These are phyloP conservation scores for Pentalonia nigronervosa DNA, from an alignment of 1,140 invertebrate species.

Conservation along the genomic window DNA sequence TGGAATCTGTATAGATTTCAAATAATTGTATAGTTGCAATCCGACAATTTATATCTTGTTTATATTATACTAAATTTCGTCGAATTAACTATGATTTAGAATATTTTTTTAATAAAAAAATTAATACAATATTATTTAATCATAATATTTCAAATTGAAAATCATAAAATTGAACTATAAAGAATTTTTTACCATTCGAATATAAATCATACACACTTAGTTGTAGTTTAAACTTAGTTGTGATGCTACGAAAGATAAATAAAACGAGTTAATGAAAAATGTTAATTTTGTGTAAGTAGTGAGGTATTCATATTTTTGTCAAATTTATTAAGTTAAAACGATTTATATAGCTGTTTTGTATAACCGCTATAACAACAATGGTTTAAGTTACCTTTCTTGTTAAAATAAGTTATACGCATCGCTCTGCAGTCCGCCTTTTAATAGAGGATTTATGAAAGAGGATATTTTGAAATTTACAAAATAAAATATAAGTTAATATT, in stretches of 20 bases:
- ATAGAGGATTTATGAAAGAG: too few relatives aligned
- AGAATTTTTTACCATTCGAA: not conserved
- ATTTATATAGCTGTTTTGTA: not conserved
- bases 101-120: too few relatives aligned
- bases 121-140: too few relatives aligned
- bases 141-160: too few relatives aligned
- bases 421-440: not conserved
- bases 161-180: too few relatives aligned
- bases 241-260: not conserved
- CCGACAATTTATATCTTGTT: too few relatives aligned
- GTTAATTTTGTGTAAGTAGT: not conserved
- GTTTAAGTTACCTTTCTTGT: not conserved
- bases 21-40: too few relatives aligned
- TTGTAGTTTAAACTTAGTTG: too few relatives aligned
- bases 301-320: not conserved
- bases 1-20: too few relatives aligned
- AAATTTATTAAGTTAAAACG: not conserved
- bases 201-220: too few relatives aligned
- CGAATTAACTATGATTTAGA: too few relatives aligned
- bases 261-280: not conserved
- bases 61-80: too few relatives aligned
- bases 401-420: not conserved
- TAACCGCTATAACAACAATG: not conserved
- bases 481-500: not conserved
- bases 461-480: not conserved